phyloP scores from a whole-genome alignment of 2,113 vertebrate genomes.

The Sterrhoptilus dennistouni region DNA sequence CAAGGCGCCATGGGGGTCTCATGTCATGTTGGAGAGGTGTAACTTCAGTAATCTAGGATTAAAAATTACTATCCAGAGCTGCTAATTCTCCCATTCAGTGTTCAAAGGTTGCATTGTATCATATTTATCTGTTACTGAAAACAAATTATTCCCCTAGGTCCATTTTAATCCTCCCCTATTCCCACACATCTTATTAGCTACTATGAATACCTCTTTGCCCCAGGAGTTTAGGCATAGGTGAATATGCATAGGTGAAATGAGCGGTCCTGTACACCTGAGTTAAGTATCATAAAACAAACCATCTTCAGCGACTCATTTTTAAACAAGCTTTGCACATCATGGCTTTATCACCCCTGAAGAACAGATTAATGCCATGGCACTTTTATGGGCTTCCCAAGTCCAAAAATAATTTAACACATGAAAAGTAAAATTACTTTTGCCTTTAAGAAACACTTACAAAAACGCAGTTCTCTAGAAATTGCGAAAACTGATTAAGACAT shows the following conservation, averaged over 20 bases:
- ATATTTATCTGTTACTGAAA: background rate
- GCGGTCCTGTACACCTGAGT: background rate
- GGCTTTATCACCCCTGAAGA: background rate
- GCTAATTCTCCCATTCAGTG: background rate
- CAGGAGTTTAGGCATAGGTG: background rate
- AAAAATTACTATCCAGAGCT: background rate
- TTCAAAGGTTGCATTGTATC: background rate
- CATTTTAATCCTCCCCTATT: background rate
- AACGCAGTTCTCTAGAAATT: background rate
- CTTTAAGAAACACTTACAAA: background rate
- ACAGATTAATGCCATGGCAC: background rate
- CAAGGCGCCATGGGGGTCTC: rapidly evolving
- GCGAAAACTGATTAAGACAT: background rate
- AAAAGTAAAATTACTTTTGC: background rate
- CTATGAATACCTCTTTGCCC: background rate
- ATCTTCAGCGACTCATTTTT: background rate
- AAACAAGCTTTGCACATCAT: background rate
- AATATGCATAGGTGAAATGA: background rate
- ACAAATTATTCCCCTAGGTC: background rate
- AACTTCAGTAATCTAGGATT: background rate
- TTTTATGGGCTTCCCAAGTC: background rate
- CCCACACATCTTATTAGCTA: background rate
- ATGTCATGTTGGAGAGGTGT: background rate
- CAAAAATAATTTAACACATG: background rate
- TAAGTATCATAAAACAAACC: background rate